Evolutionary conservation across 2,888 invertebrate genomes (phyloP).

Genomic region (Acronicta leporina): DNA sequence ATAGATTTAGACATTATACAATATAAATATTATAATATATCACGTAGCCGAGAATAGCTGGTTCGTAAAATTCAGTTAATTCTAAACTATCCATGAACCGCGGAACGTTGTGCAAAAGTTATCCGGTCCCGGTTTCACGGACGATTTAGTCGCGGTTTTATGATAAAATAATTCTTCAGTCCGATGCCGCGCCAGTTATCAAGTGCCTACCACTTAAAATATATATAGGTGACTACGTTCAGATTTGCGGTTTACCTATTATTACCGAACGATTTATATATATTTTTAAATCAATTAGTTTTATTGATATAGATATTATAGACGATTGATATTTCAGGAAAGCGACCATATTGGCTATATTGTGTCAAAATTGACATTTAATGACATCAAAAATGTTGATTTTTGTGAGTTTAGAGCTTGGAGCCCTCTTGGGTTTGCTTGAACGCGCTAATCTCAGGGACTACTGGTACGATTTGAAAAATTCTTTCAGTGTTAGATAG

Average conservation of each 20-base stretch:
- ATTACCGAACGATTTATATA: background rate
- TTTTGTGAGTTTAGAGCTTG: too few relatives aligned
- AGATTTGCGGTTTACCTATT: conserved; percentile 11
- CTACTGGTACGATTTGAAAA: too few relatives aligned
- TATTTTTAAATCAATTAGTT: background rate
- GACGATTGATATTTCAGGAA: too few relatives aligned
- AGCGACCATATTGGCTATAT: too few relatives aligned
- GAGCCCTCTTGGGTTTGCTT: too few relatives aligned
- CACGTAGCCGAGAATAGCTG: conserved; percentile 42
- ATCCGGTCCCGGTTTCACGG: conserved; percentile 51
- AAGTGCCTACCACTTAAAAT: conserved; percentile 26
- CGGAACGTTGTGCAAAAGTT: conserved; percentile 54
- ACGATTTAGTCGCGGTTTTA: conserved; percentile 47
- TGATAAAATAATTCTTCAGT: conserved; percentile 50
- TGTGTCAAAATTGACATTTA: too few relatives aligned
- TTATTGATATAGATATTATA: too few relatives aligned
- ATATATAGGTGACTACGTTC: conserved; percentile 10
- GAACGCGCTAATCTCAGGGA: too few relatives aligned
- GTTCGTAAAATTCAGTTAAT: conserved; percentile 52
- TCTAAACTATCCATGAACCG: conserved; percentile 50
- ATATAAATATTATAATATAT: too few relatives aligned
- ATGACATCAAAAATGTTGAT: too few relatives aligned
- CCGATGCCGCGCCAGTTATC: conserved; percentile 31
- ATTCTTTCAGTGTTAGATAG: too few relatives aligned
- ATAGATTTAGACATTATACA: too few relatives aligned